Evolutionary conservation across 2,888 invertebrate species (phyloP).

Genomic region (Cordilura impudica): DNA sequence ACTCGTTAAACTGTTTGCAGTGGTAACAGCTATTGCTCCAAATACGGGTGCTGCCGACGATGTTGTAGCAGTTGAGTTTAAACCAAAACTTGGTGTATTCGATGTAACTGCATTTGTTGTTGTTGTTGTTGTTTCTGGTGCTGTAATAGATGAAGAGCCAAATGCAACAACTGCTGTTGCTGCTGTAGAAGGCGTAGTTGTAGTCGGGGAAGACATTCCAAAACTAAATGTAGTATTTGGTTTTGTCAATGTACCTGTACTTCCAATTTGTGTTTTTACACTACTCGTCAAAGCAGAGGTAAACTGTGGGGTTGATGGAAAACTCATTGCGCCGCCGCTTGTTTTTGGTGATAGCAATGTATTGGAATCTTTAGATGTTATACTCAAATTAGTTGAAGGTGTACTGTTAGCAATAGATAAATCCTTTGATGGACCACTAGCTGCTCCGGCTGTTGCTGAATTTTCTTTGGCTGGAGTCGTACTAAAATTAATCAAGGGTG

Average conservation of each 20-base stretch:
- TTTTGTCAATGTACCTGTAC: not conserved
- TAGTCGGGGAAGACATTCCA: not conserved
- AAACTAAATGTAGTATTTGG: constrained; percentile 12
- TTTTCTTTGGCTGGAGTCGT: not conserved
- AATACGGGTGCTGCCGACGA: constrained; percentile 10
- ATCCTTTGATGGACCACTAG: not conserved
- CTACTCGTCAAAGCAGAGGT: not conserved
- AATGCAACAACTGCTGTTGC: too few relatives aligned
- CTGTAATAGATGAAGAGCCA: not conserved
- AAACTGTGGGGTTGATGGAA: constrained; percentile 1
- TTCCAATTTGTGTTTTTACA: not conserved
- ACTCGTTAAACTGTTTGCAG: constrained; percentile 1
- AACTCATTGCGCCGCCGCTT: not conserved
- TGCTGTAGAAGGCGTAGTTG: not conserved
- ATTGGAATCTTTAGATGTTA: not conserved
- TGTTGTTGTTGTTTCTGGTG: not conserved
- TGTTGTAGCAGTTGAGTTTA: constrained; percentile 22
- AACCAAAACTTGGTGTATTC: not conserved
- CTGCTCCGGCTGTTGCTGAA: not conserved
- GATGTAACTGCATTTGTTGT: not conserved
- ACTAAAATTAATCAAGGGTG: not conserved
- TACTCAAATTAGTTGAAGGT: not conserved
- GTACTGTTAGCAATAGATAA: not conserved
- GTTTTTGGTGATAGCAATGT: not conserved
- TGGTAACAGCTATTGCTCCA: not conserved